Conservation (phyloP, 2,888 invertebrate genomes). For the Augiades crinisus region DNA sequence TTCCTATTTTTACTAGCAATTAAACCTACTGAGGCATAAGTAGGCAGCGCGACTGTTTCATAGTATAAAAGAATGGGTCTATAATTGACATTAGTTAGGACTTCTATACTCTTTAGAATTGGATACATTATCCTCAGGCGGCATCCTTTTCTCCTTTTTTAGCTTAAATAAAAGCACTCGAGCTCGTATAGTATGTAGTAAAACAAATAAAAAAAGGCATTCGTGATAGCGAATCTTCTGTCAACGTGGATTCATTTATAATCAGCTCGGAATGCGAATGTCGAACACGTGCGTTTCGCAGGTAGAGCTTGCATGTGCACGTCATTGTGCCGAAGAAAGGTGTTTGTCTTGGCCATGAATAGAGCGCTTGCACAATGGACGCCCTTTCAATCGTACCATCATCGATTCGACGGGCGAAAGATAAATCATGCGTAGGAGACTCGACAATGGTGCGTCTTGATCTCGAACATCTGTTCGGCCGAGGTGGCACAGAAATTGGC, state of each 20-base stretch:
- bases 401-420: conserved; percentile 60
- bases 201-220: too few relatives aligned
- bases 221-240: conserved; percentile 42
- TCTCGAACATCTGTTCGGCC: conserved; percentile 72
- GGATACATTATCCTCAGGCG: too few relatives aligned
- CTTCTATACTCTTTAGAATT: too few relatives aligned
- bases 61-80: too few relatives aligned
- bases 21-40: too few relatives aligned
- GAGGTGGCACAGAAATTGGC: conserved; percentile 52
- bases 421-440: conserved; percentile 76
- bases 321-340: conserved; percentile 64
- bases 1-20: too few relatives aligned
- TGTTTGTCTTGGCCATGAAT: conserved; percentile 64
- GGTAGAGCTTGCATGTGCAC: conserved; percentile 76
- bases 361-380: conserved; percentile 72
- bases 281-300: conserved; percentile 76
- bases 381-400: conserved; percentile 59
- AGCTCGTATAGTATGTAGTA: too few relatives aligned
- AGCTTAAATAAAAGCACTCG: too few relatives aligned
- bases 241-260: conserved; percentile 48
- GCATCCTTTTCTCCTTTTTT: too few relatives aligned
- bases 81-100: too few relatives aligned
- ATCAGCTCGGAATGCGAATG: conserved; percentile 59
- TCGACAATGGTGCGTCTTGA: conserved; percentile 66
- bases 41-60: too few relatives aligned